Percentiles rank a stretch among this genome's conserved stretches.
Evolutionary conservation across 1,140 invertebrate genomes (phyloP).

Genomic region (Akabosia matsudoensis): DNA sequence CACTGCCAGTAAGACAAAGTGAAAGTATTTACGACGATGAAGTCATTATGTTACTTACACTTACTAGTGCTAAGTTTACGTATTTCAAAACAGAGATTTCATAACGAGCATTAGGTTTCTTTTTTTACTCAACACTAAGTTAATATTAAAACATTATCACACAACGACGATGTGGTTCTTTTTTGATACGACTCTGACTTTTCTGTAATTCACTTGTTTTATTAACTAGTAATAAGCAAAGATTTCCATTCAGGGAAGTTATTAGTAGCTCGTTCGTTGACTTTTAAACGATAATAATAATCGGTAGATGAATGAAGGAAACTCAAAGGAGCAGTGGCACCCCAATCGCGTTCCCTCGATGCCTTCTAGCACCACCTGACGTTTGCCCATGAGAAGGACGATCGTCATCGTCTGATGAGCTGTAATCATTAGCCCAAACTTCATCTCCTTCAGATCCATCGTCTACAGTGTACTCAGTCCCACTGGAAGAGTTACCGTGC

Average conservation of each 20-base stretch:
- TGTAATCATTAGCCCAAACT: neutral
- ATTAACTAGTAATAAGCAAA: neutral
- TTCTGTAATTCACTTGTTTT: neutral
- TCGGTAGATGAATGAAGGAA: too few species aligned
- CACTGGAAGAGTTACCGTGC: constrained; percentile 2
- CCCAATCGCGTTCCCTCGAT: neutral
- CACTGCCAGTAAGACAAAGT: too few species aligned
- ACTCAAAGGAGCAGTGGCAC: constrained; percentile 10
- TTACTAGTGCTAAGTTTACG: too few species aligned
- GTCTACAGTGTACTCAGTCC: neutral
- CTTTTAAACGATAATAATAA: too few species aligned
- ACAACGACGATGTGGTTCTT: neutral
- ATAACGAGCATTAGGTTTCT: too few species aligned
- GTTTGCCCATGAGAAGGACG: neutral
- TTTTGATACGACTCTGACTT: too few species aligned
- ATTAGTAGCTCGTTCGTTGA: too few species aligned
- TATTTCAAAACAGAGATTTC: too few species aligned
- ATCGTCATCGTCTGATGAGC: neutral
- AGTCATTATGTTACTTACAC: too few species aligned
- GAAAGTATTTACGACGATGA: too few species aligned
- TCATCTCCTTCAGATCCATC: constrained; percentile 4
- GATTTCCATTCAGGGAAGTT: too few species aligned
- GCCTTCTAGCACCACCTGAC: neutral
- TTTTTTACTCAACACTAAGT: too few species aligned
- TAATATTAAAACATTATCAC: neutral